Evolutionary conservation across 2,113 vertebrate species (phyloP).

Genomic region (Eubucco bourcierii): DNA sequence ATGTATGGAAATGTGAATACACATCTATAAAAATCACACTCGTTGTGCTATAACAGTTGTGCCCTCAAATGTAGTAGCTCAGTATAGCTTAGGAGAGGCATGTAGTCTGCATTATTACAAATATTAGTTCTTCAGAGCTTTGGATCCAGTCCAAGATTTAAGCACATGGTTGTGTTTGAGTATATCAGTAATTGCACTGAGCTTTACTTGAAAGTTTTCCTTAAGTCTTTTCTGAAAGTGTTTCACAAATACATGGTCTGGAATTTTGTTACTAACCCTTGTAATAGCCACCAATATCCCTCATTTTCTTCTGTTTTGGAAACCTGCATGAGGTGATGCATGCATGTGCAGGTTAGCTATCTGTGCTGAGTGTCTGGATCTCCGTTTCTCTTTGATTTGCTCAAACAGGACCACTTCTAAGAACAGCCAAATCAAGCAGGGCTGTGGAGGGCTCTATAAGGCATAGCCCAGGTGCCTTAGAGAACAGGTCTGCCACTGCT

Average conservation of each 20-base stretch:
- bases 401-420: neutral
- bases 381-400: neutral
- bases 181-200: neutral
- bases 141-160: neutral
- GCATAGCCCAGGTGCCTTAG: neutral
- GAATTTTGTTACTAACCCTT: neutral
- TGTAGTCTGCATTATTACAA: neutral
- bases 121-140: neutral
- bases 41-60: neutral
- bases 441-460: neutral
- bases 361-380: neutral
- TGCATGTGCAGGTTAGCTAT: neutral
- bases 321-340: accelerated
- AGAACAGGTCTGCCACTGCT: neutral
- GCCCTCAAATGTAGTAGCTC: neutral
- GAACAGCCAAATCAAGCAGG: neutral
- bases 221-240: neutral
- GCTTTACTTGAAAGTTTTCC: neutral
- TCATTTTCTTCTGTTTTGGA: neutral
- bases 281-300: neutral
- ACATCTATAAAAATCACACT: neutral
- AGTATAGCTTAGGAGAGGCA: neutral
- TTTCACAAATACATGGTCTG: neutral
- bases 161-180: neutral
- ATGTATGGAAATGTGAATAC: neutral